These are phyloP conservation scores for Papilio demoleus DNA, from an alignment of 2,888 invertebrate species.

Conservation along the genomic window DNA sequence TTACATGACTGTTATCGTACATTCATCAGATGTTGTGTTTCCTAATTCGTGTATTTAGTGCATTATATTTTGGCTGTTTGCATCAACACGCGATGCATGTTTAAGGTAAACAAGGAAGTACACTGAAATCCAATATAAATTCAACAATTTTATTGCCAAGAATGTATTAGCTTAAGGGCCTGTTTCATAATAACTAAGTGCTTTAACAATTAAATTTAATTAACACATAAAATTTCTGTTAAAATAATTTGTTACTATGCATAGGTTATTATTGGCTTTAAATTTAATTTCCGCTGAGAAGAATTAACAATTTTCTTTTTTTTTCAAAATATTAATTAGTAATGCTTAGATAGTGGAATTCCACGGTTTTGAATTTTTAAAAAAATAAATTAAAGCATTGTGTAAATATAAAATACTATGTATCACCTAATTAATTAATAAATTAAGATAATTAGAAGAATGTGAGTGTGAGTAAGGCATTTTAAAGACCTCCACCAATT, in stretches of 20 bases:
- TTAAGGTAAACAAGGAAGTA: conserved; percentile 12
- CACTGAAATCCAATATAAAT: background rate
- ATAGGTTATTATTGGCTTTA: no score
- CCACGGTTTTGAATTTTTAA: background rate
- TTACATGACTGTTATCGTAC: conserved; percentile 3
- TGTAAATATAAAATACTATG: background rate
- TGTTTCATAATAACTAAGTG: background rate
- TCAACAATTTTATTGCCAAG: background rate
- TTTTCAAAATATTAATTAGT: background rate
- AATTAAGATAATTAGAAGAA: no score
- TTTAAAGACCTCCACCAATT: background rate
- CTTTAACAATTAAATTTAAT: no score
- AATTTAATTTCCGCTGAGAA: background rate
- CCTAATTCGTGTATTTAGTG: conserved; percentile 19
- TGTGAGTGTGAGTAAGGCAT: background rate
- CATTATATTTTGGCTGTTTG: conserved; percentile 24
- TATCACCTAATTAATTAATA: background rate
- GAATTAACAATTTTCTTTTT: background rate
- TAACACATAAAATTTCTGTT: no score
- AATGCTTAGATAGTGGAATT: background rate
- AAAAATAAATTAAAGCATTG: background rate
- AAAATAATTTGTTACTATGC: no score
- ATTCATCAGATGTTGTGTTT: conserved; percentile 15
- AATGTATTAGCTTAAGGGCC: background rate
- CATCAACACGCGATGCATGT: conserved; percentile 1